phyloP scores from a whole-genome alignment of 2,113 vertebrate genomes.

The Gracilinanus agilis region DNA sequence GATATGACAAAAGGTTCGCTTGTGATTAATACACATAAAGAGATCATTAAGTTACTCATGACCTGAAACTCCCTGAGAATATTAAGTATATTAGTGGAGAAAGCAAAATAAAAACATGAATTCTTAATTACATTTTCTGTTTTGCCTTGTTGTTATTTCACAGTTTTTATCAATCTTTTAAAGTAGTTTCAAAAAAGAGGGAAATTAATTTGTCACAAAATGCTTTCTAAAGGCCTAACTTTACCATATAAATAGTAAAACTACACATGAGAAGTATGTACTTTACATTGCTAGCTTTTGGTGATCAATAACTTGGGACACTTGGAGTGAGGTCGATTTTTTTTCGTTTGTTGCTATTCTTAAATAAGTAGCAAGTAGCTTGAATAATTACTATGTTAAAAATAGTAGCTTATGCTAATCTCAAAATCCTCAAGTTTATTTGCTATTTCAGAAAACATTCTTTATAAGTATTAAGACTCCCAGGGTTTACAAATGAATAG shows the following conservation, averaged over 20 bases:
- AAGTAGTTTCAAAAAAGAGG: neutral
- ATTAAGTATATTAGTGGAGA: neutral
- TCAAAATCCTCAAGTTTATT: neutral
- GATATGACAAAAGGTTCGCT: neutral
- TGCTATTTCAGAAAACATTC: slow-evolving; percentile 22
- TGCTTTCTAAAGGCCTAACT: slow-evolving; percentile 15
- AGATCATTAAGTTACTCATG: neutral
- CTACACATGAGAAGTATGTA: neutral
- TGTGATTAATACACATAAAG: neutral
- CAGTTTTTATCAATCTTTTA: neutral
- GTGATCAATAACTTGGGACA: slow-evolving; percentile 37
- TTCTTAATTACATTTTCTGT: neutral
- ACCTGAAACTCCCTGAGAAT: neutral
- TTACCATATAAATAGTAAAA: slow-evolving; percentile 36
- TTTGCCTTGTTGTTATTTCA: slow-evolving; percentile 31
- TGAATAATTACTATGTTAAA: slow-evolving; percentile 20
- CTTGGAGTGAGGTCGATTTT: slow-evolving; percentile 28
- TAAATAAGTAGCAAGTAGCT: neutral
- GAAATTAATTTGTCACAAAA: neutral
- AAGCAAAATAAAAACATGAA: neutral
- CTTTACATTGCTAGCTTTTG: neutral
- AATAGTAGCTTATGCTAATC: neutral
- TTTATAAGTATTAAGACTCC: slow-evolving; percentile 8
- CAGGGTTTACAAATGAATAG: slow-evolving; percentile 35
- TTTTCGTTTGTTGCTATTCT: neutral